Evolutionary conservation across 2,797 vertebrate species (phyloP), one percentile per base, ranked within the genome.

Genomic region (Macroramphosus scolopax): DNA sequence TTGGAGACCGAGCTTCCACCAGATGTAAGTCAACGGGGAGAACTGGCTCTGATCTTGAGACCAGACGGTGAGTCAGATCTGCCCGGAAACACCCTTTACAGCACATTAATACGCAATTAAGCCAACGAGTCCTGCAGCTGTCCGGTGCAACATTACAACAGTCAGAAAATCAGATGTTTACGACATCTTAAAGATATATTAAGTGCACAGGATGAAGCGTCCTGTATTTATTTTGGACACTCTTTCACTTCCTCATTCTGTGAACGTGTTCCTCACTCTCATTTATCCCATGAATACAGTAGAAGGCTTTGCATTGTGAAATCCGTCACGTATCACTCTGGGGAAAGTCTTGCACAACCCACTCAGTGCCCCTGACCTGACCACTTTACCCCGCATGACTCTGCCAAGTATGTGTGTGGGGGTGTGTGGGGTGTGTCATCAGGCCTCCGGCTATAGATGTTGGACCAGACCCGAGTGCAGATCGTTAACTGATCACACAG

Each of bases 101-200:
- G 43, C 39, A 63, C 13, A 25, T 61, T 64, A 58, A 64, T 57
- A 51, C 41, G 20, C 65, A 69, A 64, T 65, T 47, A 71, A 73
- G 53, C 55, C 63, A 55, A 64, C 26, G 33, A 52, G 55, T 50
- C 68, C 60, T 35, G 53, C 70, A 75, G 65, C 53, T 69, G 58
- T 73, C 54, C 58, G 52, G 67, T 60, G 61, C 60, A 72, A 67
- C 65, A 77, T 58, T 35, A 72, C 55, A 73, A 49, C 41, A 48
- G 42, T 69, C 62, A 74, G 78, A 80, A 80, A 80, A 73, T 63
- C 41, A 12, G 24, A 78, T 69, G 57, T 80, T 83, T 75, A 80
- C 55, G 57, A 24, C n/a, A n/a, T n/a, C n/a, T n/a, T n/a, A 14
- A 52, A 33, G 58, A 75, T 18, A 63, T 51, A 62, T 54, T 66